Conservation (phyloP, 2,113 vertebrate species). For the Corythornis vintsioides region DNA sequence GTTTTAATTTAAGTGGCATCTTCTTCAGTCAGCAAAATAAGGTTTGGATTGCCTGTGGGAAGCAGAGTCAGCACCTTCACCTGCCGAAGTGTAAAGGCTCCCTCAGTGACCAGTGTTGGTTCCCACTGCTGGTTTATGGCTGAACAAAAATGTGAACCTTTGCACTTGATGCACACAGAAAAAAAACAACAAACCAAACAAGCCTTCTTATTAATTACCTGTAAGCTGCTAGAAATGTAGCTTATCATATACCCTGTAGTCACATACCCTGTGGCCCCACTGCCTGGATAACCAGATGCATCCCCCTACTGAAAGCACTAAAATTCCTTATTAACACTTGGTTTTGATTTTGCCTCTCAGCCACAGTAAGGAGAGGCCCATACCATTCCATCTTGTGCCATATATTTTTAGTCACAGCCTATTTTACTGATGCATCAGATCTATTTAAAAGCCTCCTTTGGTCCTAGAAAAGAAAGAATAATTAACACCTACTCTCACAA, state of each 20-base stretch:
- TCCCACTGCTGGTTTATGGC: neutral
- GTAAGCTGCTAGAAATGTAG: neutral
- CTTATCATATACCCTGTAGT: neutral
- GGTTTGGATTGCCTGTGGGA: conserved; percentile 57
- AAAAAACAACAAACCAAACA: neutral
- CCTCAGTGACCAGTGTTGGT: neutral
- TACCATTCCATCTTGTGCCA: neutral
- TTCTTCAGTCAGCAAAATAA: conserved; percentile 77
- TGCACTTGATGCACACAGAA: neutral
- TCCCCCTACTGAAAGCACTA: neutral
- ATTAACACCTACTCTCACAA: conserved; percentile 10
- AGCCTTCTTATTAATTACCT: neutral
- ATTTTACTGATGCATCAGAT: neutral
- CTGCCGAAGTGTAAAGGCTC: conserved; percentile 55
- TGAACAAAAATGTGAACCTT: neutral
- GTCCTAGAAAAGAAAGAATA: conserved; percentile 24
- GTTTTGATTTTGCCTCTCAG: neutral
- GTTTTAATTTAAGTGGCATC: conserved; percentile 77
- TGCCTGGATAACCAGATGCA: neutral
- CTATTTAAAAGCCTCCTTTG: neutral
- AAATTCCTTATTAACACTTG: neutral
- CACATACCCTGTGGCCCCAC: neutral
- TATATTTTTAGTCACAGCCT: neutral
- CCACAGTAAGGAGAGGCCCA: fast-evolving
- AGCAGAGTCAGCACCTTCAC: conserved; percentile 72